Conservation (phyloP, 2,888 invertebrate genomes). For the Tenthredo amoena region DNA sequence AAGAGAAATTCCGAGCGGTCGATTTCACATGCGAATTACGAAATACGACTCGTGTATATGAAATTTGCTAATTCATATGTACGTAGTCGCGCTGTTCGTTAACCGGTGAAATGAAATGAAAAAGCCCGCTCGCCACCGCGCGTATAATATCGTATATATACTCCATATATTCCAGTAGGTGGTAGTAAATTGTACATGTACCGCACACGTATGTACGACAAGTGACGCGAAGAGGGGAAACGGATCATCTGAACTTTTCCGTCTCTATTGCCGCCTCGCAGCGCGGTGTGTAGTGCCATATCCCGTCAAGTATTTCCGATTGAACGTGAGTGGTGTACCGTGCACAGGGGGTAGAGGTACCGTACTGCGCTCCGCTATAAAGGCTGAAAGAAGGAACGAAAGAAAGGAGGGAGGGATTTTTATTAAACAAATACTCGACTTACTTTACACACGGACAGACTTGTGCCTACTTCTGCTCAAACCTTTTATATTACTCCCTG, state of each 20-base stretch:
- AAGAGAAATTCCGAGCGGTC: too few species aligned
- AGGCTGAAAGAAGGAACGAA: neutral
- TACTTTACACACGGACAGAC: neutral
- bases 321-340: neutral
- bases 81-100: too few species aligned
- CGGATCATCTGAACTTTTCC: neutral
- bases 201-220: neutral
- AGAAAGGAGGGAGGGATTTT: neutral
- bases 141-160: too few species aligned
- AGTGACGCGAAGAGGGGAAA: neutral
- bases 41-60: too few species aligned
- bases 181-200: neutral
- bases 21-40: too few species aligned
- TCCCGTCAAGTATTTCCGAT: neutral
- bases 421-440: constrained; percentile 1
- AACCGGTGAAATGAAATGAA: too few species aligned
- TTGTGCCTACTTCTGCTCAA: neutral
- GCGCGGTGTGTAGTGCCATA: neutral
- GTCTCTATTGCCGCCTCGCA: neutral
- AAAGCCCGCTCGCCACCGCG: neutral
- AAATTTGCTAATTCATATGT: too few species aligned
- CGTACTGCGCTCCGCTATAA: neutral
- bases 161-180: neutral
- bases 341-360: neutral
- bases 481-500: neutral